Percentiles rank a stretch among this genome's conserved stretches.
Evolutionary conservation across 2,797 vertebrate genomes (phyloP).

Genomic region (Lagodon rhomboides): DNA sequence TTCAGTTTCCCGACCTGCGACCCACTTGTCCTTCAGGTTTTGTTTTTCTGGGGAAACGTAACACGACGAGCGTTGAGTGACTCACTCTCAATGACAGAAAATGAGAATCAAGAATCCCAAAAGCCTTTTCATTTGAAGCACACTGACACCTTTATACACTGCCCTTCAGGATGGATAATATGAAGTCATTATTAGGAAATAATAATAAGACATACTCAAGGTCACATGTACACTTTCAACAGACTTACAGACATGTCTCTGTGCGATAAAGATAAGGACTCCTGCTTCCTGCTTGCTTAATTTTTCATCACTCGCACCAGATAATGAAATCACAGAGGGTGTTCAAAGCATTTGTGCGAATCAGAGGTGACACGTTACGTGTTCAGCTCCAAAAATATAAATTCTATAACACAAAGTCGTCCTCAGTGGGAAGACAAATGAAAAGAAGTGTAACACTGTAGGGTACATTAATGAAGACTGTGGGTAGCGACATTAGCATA

Average conservation of each 20-base stretch:
- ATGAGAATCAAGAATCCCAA: neutral
- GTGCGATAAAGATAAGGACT: neutral
- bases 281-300: neutral
- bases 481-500: neutral
- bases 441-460: slow-evolving; percentile 71
- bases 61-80: too few relatives aligned
- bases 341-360: slow-evolving; percentile 10
- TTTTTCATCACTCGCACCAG: neutral
- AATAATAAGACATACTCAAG: slow-evolving; percentile 9
- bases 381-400: slow-evolving; percentile 15
- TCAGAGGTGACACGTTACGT: slow-evolving; percentile 8
- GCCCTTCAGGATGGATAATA: neutral
- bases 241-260: neutral
- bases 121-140: slow-evolving; percentile 21
- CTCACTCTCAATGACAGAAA: too few relatives aligned
- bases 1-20: too few relatives aligned
- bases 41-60: too few relatives aligned
- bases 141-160: slow-evolving; percentile 3
- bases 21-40: too few relatives aligned
- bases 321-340: neutral
- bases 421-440: neutral
- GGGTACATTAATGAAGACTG: slow-evolving; percentile 48
- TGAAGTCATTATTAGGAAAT: neutral
- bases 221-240: slow-evolving; percentile 5
- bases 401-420: slow-evolving; percentile 26